Evolutionary conservation across 1,140 invertebrate genomes (phyloP), one percentile per base, ranked within the genome.

Genomic region (Pomacea maculata): DNA sequence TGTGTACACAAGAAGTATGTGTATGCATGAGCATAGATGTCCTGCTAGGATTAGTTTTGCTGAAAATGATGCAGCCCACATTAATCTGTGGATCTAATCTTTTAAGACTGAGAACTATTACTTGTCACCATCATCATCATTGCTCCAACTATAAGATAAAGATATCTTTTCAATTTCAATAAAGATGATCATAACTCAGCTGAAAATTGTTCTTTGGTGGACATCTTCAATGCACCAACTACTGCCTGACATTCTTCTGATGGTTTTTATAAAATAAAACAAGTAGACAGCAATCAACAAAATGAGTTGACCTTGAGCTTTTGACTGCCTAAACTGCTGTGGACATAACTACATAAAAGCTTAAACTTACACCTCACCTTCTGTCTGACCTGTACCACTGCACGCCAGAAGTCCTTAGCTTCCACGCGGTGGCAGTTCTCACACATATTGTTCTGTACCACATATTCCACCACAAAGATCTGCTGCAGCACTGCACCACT

Each of bases 341-440:
- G 21, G 68, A 70, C 0, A 70, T 70, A 17, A 12, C n/a, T 21
- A 12, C 1, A 70, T 45, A 2, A 21, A 45, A 45, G 1, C 11
- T 15, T 12, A 1, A 4, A 67, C 4, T 4, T 15, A 70, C 45
- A 75, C 73, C 61, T 72, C 52, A 92, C 92, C 87, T 92, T 93
- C 86, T 94, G 94, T 84, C 93, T 86, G 34, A 94, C 92, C 93
- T 94, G 94, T 15, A 96, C 95, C 81, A 94, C 92, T 78, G 97
- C 97, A 88, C 95, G 95, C 99, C 99, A 99, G 90, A 95, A 99
- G 92, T 99, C 96, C 91, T 99, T 98, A 0, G 98, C 98, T 92
- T 99, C 98, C 1, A 94, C 94, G 29, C 97, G 93, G 91, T 99
- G 98, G 92, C 99, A 99, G 83, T 99, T 96, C 90, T 97, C 95